Evolutionary conservation across 2,888 invertebrate genomes (phyloP).

Genomic region (Lepidochrysops patricia): DNA sequence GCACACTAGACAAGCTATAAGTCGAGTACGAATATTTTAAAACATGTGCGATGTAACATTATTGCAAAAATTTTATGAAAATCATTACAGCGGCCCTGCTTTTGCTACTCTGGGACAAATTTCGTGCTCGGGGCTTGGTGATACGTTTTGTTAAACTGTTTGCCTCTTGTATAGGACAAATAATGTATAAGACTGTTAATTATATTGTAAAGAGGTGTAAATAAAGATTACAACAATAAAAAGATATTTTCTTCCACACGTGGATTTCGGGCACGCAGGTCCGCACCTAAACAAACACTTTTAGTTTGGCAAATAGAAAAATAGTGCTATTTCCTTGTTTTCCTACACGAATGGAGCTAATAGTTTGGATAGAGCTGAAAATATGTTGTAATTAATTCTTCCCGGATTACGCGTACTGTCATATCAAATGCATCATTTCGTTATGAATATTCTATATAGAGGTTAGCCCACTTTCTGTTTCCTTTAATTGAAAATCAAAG

Average conservation of each 20-base stretch:
- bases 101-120: no score
- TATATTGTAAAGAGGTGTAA: not conserved
- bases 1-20: not conserved
- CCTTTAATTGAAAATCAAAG: conserved; percentile 20
- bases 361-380: not conserved
- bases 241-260: not conserved
- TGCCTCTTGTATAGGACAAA: not conserved
- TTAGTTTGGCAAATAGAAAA: not conserved
- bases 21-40: no score
- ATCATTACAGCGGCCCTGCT: no score
- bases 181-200: conserved; percentile 1
- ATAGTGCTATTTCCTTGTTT: not conserved
- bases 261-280: not conserved
- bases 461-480: not conserved
- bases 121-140: no score
- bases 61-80: no score
- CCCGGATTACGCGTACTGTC: no score
- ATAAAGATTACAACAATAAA: not conserved
- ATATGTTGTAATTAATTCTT: not conserved
- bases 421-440: no score
- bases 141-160: no score
- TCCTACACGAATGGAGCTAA: not conserved
- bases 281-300: not conserved
- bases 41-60: no score
- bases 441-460: not conserved